phyloP scores from a whole-genome alignment of 2,797 vertebrate genomes.

The Microcaecilia unicolor region DNA sequence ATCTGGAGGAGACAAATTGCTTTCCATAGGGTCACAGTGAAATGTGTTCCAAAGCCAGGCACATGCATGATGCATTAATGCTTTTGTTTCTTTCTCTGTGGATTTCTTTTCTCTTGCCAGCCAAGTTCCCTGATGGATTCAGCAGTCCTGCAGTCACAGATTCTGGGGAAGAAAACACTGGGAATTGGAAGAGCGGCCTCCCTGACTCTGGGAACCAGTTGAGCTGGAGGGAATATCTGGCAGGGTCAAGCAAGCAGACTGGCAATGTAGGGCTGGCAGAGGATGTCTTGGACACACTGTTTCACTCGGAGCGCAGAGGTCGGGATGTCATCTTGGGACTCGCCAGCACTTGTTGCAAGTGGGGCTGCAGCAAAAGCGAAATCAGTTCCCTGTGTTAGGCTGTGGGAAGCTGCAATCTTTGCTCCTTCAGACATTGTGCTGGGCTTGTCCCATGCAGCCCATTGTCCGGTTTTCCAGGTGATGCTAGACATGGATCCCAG shows the following conservation, averaged over 20 bases:
- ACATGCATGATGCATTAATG: not conserved
- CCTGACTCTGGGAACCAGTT: conserved; percentile 26
- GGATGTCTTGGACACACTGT: no score
- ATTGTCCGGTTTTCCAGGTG: no score
- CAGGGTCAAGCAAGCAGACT: conserved; percentile 22
- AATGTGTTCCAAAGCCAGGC: not conserved
- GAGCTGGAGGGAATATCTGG: conserved; percentile 31
- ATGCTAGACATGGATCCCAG: no score
- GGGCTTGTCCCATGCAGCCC: no score
- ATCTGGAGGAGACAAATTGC: not conserved
- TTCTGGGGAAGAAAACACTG: conserved; percentile 38
- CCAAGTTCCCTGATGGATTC: not conserved
- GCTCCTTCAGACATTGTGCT: no score
- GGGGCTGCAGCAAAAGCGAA: conserved; percentile 79
- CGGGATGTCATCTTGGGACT: conserved; percentile 66
- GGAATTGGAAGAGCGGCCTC: conserved; percentile 41
- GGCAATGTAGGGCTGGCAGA: conserved; percentile 30
- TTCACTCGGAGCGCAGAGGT: conserved; percentile 55
- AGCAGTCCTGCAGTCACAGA: not conserved
- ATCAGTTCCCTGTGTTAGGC: conserved; percentile 79
- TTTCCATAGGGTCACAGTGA: not conserved
- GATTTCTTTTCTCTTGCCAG: conserved; percentile 4
- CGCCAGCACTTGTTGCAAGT: conserved; percentile 75
- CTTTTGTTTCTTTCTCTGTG: not conserved
- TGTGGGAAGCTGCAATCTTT: no score